Percentiles rank a stretch among this genome's conserved stretches.
phyloP scores from a whole-genome alignment of 2,888 invertebrate genomes.

The Dynastes hyllus region DNA sequence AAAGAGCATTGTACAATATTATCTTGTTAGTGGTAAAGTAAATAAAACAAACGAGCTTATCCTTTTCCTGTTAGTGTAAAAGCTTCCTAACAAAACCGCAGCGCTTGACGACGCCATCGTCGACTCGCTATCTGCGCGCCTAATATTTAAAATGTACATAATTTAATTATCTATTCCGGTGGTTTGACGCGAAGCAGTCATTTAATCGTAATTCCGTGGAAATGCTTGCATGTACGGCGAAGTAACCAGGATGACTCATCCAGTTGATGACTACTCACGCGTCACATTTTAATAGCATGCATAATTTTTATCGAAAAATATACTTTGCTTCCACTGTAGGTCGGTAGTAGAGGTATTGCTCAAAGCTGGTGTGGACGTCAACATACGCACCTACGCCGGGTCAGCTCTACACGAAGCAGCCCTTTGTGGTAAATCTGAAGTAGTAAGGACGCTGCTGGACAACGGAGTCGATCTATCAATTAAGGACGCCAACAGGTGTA shows the following conservation, averaged over 20 bases:
- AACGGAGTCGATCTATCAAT: slow-evolving; percentile 88
- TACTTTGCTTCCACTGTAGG: slow-evolving; percentile 69
- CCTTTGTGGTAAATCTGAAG: slow-evolving; percentile 91
- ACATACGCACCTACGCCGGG: slow-evolving; percentile 88
- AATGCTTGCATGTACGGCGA: slow-evolving; percentile 32
- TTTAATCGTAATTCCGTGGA: slow-evolving; percentile 47
- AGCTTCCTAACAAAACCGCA: slow-evolving; percentile 31
- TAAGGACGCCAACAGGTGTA: slow-evolving; percentile 85
- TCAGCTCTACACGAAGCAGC: slow-evolving; percentile 96
- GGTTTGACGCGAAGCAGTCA: slow-evolving; percentile 27
- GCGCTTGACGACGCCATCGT: background rate
- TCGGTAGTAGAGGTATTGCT: slow-evolving; percentile 88
- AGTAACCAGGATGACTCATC: slow-evolving; percentile 28
- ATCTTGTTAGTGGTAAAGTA: slow-evolving; percentile 11
- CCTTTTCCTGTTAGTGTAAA: slow-evolving; percentile 1
- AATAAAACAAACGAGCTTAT: slow-evolving; percentile 29
- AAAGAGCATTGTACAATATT: background rate
- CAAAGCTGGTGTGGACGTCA: slow-evolving; percentile 90
- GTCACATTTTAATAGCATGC: slow-evolving; percentile 27
- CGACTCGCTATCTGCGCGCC: background rate
- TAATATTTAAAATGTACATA: slow-evolving; percentile 40
- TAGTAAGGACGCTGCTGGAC: slow-evolving; percentile 86
- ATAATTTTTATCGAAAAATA: slow-evolving; percentile 39
- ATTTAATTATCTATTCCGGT: slow-evolving; percentile 50
- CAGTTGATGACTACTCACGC: slow-evolving; percentile 20